These are phyloP conservation scores for Montipora capitata DNA, from an alignment of 92 coral and sea anemone genomes.

Conservation along the genomic window DNA sequence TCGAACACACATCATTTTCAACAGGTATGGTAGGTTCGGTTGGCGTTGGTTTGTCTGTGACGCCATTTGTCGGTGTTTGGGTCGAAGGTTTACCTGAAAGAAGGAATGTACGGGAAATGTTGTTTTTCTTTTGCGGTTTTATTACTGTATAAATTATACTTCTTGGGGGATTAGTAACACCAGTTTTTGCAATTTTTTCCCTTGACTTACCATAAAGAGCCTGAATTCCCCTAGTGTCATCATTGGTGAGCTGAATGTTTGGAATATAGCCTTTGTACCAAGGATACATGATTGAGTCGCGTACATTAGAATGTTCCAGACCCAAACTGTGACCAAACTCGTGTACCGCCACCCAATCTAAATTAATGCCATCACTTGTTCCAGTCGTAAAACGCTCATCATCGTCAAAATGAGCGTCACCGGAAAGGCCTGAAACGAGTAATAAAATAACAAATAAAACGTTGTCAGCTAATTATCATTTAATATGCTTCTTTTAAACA, in stretches of 20 bases:
- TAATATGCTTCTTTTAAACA: too few relatives aligned
- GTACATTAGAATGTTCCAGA: slow-evolving; percentile 80
- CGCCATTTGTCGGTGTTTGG: slow-evolving; percentile 24
- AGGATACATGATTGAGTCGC: slow-evolving; percentile 92
- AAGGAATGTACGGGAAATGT: neutral
- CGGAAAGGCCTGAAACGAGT: slow-evolving; percentile 63
- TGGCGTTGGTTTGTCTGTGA: slow-evolving; percentile 14
- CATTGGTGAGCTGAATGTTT: slow-evolving; percentile 77
- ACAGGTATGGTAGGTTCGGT: slow-evolving; percentile 36
- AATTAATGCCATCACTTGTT: slow-evolving; percentile 69
- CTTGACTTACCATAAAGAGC: slow-evolving; percentile 79
- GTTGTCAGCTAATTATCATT: too few relatives aligned
- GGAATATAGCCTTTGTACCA: slow-evolving; percentile 87
- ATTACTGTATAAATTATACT: neutral
- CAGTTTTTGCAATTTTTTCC: too few relatives aligned
- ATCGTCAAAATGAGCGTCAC: slow-evolving; percentile 87
- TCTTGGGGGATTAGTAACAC: too few relatives aligned
- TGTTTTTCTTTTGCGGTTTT: neutral
- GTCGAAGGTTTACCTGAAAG: slow-evolving; percentile 8
- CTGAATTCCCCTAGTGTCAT: slow-evolving; percentile 82
- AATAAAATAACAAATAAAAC: neutral
- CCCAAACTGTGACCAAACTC: slow-evolving; percentile 96
- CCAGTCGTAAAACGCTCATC: slow-evolving; percentile 73
- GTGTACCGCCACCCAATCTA: slow-evolving; percentile 93
- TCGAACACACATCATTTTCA: slow-evolving; percentile 62